Conservation (phyloP, 1,140 invertebrate species). For the Melipona quadrifasciata region DNA sequence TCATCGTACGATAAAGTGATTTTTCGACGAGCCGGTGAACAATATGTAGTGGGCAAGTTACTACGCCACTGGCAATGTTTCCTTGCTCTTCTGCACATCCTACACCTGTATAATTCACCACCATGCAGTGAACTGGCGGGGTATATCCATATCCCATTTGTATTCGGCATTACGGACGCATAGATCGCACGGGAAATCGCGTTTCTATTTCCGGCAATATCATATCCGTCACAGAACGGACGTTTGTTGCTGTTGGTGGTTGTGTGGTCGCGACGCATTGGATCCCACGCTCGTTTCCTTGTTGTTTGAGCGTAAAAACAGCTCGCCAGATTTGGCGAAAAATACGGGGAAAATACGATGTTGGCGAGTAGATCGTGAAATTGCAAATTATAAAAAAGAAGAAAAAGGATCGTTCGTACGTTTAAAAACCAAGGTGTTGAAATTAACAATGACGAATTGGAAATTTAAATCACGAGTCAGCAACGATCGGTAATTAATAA, state of each 20-base stretch:
- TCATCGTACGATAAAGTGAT: not conserved
- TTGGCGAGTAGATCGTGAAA: not conserved
- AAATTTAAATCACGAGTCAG: too few species aligned
- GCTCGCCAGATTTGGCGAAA: conserved; percentile 1
- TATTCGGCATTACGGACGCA: conserved; percentile 73
- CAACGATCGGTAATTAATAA: too few species aligned
- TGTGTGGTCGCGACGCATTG: conserved; percentile 28
- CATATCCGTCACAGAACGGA: conserved; percentile 72
- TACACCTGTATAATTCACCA: conserved; percentile 71
- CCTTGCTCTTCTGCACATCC: conserved; percentile 56
- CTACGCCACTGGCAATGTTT: conserved; percentile 52
- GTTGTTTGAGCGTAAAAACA: conserved; percentile 32
- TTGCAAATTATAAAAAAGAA: not conserved
- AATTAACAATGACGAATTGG: too few species aligned
- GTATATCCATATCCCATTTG: conserved; percentile 73
- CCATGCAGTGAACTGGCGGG: conserved; percentile 27
- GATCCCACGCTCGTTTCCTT: conserved; percentile 15
- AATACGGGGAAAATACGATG: not conserved
- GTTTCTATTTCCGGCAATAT: conserved; percentile 76
- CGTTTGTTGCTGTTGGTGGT: conserved; percentile 54
- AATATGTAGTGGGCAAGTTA: not conserved
- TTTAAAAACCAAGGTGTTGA: too few species aligned
- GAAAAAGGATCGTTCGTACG: too few species aligned
- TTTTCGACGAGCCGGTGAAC: not conserved
- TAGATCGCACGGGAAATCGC: conserved; percentile 73